phyloP scores from a whole-genome alignment of 2,797 vertebrate species.

The Monodelphis domestica region DNA sequence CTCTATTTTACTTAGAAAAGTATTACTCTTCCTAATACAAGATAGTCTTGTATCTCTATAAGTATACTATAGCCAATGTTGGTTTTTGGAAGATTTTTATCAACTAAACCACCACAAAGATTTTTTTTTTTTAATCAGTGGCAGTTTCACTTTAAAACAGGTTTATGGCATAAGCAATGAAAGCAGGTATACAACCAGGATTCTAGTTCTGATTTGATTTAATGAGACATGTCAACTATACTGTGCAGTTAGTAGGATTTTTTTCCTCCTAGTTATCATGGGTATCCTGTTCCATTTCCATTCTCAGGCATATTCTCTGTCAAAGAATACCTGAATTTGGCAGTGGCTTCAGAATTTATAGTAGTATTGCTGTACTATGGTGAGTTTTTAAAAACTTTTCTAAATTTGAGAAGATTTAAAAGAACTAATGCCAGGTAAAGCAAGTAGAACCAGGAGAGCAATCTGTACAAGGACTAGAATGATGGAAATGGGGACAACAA shows the following conservation, averaged over 20 bases:
- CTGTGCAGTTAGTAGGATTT: neutral
- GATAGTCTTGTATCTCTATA: conserved; percentile 12
- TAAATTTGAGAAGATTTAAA: neutral
- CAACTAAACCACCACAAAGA: neutral
- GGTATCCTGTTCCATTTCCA: neutral
- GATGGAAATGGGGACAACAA: neutral
- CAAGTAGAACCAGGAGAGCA: neutral
- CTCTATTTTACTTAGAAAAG: conserved; percentile 68
- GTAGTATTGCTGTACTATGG: neutral
- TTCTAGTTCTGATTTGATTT: neutral
- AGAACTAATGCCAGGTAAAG: neutral
- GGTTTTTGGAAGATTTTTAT: neutral
- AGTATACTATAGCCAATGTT: neutral
- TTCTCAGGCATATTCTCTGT: neutral
- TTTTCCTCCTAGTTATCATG: neutral
- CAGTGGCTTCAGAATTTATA: neutral
- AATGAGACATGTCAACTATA: neutral
- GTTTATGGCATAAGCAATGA: neutral
- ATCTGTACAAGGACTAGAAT: neutral
- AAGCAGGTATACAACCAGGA: neutral
- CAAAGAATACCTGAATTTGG: neutral
- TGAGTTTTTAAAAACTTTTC: neutral
- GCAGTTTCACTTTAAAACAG: conserved; percentile 12
- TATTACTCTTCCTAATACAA: conserved; percentile 14
- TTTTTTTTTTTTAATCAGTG: conserved; percentile 24